Percentiles rank a stretch among this genome's conserved stretches.
Conservation (phyloP, 2,888 invertebrate genomes). For the Orthosia cruda region DNA sequence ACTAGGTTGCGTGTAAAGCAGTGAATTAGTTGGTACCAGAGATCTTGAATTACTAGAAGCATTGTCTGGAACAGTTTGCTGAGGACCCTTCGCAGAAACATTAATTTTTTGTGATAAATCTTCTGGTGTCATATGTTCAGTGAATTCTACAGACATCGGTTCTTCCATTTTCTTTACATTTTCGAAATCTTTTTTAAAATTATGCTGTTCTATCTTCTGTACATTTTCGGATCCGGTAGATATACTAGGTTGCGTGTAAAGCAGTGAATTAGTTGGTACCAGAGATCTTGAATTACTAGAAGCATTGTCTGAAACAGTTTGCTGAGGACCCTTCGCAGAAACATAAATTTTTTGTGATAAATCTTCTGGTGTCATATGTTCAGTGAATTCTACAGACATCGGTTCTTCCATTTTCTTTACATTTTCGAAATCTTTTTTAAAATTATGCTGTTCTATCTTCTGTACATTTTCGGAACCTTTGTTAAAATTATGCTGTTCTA, state of each 20-base stretch:
- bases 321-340: conserved; percentile 22
- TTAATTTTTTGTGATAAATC: conserved; percentile 66
- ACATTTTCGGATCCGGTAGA: conserved; percentile 47
- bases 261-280: conserved; percentile 67
- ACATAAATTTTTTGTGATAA: conserved; percentile 61
- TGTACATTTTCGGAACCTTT: conserved; percentile 2
- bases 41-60: conserved; percentile 59
- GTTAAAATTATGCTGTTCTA: neutral
- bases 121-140: conserved; percentile 68
- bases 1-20: conserved; percentile 73
- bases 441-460: neutral
- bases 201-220: neutral
- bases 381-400: neutral
- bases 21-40: conserved; percentile 68
- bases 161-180: conserved; percentile 16
- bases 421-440: conserved; percentile 16
- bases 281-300: conserved; percentile 62
- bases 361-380: conserved; percentile 72
- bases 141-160: neutral
- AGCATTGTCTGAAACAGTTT: conserved; percentile 28
- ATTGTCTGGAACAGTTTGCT: conserved; percentile 29
- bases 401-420: conserved; percentile 13
- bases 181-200: conserved; percentile 14
- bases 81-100: conserved; percentile 20
- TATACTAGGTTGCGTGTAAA: conserved; percentile 74